Conservation (phyloP, 2,888 invertebrate genomes). For the Yponomeuta plumbellus region DNA sequence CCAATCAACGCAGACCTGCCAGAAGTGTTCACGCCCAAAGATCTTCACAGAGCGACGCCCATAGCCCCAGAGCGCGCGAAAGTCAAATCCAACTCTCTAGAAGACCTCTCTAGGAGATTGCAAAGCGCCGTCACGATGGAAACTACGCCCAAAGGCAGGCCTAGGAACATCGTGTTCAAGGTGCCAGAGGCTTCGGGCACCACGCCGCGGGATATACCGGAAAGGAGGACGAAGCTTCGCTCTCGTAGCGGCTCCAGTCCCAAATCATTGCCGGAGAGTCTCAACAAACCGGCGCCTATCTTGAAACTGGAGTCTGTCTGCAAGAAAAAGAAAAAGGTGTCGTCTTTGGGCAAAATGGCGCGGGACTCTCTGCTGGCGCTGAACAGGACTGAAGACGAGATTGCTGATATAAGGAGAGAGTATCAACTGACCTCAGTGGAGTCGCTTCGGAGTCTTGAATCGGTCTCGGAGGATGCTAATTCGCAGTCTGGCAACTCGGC, state of each 20-base stretch:
- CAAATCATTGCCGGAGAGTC: conserved; percentile 63
- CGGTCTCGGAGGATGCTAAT: conserved; percentile 65
- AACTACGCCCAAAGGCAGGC: conserved; percentile 39
- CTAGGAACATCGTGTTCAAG: conserved; percentile 60
- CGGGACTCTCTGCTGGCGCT: conserved; percentile 62
- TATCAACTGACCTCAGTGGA: conserved; percentile 66
- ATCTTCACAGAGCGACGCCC: conserved; percentile 35
- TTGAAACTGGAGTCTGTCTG: conserved; percentile 49
- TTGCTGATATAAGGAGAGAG: conserved; percentile 59
- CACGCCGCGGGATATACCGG: conserved; percentile 62
- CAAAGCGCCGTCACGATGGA: background rate
- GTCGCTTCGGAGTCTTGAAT: conserved; percentile 60
- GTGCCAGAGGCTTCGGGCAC: conserved; percentile 51
- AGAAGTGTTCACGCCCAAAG: conserved; percentile 23
- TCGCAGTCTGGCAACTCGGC: conserved; percentile 63
- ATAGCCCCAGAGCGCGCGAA: conserved; percentile 61
- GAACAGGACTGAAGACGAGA: conserved; percentile 69
- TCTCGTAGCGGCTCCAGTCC: conserved; percentile 63
- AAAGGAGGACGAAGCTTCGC: conserved; percentile 47
- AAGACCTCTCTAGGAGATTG: conserved; percentile 47
- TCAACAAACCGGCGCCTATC: conserved; percentile 58
- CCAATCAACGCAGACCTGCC: conserved; percentile 43
- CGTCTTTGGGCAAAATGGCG: conserved; percentile 66
- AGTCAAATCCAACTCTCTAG: conserved; percentile 56
- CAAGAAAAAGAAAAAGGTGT: conserved; percentile 63